A percentile compares a stretch with the other conserved stretches of the same genome.
These are phyloP conservation scores for Metallyticus violacea DNA, from an alignment of 2,888 invertebrate genomes.

Conservation along the genomic window DNA sequence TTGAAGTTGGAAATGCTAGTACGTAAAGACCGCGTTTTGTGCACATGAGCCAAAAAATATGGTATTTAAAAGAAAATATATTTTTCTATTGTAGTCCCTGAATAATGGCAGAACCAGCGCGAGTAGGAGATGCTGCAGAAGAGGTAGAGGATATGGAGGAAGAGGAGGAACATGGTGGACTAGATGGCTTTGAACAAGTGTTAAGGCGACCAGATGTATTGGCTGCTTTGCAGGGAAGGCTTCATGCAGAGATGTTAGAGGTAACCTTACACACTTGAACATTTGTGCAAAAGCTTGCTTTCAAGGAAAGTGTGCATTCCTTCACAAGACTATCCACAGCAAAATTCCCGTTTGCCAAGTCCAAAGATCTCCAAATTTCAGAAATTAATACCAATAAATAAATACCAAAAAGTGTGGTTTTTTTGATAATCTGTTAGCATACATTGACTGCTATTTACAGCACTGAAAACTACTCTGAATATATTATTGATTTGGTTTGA, in stretches of 20 bases:
- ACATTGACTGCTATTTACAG: too few relatives aligned
- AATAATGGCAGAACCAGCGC: conserved; percentile 49
- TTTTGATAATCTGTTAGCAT: too few relatives aligned
- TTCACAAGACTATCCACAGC: neutral
- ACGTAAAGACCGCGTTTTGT: neutral
- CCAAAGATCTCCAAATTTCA: too few relatives aligned
- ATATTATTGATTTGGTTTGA: too few relatives aligned
- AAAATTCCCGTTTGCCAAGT: too few relatives aligned
- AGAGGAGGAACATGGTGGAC: conserved; percentile 50
- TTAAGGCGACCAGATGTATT: conserved; percentile 55
- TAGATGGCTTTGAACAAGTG: conserved; percentile 50
- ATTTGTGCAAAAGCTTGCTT: neutral
- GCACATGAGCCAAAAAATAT: too few relatives aligned
- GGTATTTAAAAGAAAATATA: neutral
- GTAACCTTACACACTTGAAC: neutral
- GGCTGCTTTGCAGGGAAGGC: conserved; percentile 57
- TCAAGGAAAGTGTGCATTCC: neutral
- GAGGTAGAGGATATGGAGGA: conserved; percentile 67
- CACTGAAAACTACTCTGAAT: too few relatives aligned
- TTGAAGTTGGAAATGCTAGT: neutral
- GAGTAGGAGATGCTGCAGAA: conserved; percentile 62
- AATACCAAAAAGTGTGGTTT: too few relatives aligned
- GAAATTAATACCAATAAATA: too few relatives aligned
- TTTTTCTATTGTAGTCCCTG: neutral
- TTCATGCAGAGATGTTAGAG: conserved; percentile 59